phyloP scores from a whole-genome alignment of 2,888 invertebrate species.

The Drosophila prolongata region DNA sequence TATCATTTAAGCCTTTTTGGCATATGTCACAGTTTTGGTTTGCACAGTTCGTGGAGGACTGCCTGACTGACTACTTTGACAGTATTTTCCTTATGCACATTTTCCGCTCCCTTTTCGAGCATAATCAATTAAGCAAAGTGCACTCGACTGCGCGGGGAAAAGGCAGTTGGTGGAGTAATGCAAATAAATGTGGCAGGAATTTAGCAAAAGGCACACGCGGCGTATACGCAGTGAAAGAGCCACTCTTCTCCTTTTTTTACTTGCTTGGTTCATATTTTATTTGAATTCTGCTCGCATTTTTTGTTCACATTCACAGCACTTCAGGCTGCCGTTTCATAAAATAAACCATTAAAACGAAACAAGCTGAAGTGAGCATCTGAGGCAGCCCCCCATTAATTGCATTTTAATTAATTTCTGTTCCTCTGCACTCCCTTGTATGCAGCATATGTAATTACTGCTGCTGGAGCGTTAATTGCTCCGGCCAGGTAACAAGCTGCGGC shows the following conservation, averaged over 20 bases:
- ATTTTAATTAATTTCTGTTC: constrained; percentile 73
- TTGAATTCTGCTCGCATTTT: constrained; percentile 14
- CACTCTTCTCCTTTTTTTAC: constrained; percentile 33
- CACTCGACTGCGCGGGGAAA: constrained; percentile 37
- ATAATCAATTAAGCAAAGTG: constrained; percentile 74
- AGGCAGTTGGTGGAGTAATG: constrained; percentile 30
- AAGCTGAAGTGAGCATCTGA: constrained; percentile 42
- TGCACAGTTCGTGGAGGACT: background rate
- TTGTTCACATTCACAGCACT: constrained; percentile 45
- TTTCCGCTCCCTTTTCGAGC: constrained; percentile 30
- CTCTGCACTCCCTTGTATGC: constrained; percentile 11
- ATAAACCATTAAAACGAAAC: constrained; percentile 70
- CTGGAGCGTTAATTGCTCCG: constrained; percentile 59
- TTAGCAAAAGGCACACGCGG: constrained; percentile 50
- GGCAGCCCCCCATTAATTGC: constrained; percentile 61
- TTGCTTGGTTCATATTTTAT: constrained; percentile 23
- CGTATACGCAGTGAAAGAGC: constrained; percentile 69
- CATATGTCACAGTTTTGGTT: constrained; percentile 1
- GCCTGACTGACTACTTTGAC: background rate
- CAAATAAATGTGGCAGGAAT: constrained; percentile 42
- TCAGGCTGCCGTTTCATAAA: constrained; percentile 69
- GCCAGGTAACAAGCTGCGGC: constrained; percentile 35
- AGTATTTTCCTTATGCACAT: background rate
- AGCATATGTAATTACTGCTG: constrained; percentile 64
- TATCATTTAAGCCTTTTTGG: background rate